Evolutionary conservation across 2,113 vertebrate species (phyloP), one percentile per base, ranked within the genome.

Genomic region (Sylvietta virens): DNA sequence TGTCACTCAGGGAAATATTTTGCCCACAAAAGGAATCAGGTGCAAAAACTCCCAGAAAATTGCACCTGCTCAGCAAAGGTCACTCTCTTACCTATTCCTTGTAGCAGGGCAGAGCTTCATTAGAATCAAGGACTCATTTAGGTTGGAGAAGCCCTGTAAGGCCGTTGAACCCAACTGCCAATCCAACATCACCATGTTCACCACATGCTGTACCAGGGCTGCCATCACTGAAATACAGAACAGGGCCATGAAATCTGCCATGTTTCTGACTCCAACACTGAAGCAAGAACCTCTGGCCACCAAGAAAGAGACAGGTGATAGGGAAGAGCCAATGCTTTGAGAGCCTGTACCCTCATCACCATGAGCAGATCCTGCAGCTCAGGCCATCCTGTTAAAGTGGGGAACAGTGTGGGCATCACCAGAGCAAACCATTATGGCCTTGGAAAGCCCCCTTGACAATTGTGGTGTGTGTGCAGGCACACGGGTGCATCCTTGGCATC

Each of bases 271-370:
- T 64, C 58, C 2, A 4, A 13, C 62, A 47, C 27, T n/a, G 51
- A 67, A 95, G 30, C 15, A 54, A 58, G 42, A 67, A 40, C 8
- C 35, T 62, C 47, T 4, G 6, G 18, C 18, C 30, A 22, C 12
- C 15, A 54, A 45, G 57, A 58, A 66, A 42, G 33, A 65, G 26
- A 35, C 22, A 56, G 39, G 33, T 83, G 39, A 35, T 5, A 44
- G 31, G 23, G n/a, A 71, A 76, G 35, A n/a, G 30, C 9, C 60
- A 66, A 1, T 15, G n/a, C 14, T 66, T 28, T 39, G n/a, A 58
- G 21, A 3, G 6, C 37, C 45, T 35, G 20, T 54, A n/a, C 10
- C 11, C n/a, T 33, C 1, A 0, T 6, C 4, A 1, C 23, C 31
- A 14, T 0, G 2, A 74, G 21, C 16, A 60, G 40, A 9, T 50